These are phyloP conservation scores for Ceryle rudis DNA, from an alignment of 2,797 vertebrate genomes.

Conservation along the genomic window DNA sequence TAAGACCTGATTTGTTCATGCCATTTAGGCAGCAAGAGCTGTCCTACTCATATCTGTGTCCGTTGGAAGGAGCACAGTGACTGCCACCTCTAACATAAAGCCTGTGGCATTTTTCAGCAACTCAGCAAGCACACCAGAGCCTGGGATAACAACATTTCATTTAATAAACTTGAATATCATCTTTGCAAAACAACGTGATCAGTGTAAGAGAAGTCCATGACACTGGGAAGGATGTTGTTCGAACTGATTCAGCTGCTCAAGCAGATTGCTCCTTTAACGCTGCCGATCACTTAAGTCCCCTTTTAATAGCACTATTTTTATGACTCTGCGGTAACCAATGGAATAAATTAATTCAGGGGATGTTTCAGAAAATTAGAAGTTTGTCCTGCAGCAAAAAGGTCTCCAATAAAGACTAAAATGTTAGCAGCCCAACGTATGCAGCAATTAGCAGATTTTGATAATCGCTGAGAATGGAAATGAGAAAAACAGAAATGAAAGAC, in stretches of 20 bases:
- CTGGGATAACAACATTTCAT: not conserved
- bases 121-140: not conserved
- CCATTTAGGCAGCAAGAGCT: not conserved
- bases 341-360: not conserved
- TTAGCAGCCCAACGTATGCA: not conserved
- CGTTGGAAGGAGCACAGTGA: not conserved
- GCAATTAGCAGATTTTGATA: not conserved
- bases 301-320: not conserved
- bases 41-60: not conserved
- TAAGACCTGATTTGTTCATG: not conserved
- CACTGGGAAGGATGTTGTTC: not conserved
- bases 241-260: not conserved
- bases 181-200: not conserved
- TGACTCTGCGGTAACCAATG: not conserved
- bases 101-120: not conserved
- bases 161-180: not conserved
- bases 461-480: conserved; percentile 5
- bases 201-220: not conserved
- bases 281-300: not conserved
- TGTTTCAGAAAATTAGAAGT: not conserved
- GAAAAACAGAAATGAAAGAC: not conserved
- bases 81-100: not conserved
- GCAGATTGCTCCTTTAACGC: not conserved
- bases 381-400: not conserved
- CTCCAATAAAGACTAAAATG: not conserved